A percentile compares a stretch with the other conserved stretches of the same genome.
phyloP scores from a whole-genome alignment of 2,888 invertebrate species.

The Oligia latruncula region DNA sequence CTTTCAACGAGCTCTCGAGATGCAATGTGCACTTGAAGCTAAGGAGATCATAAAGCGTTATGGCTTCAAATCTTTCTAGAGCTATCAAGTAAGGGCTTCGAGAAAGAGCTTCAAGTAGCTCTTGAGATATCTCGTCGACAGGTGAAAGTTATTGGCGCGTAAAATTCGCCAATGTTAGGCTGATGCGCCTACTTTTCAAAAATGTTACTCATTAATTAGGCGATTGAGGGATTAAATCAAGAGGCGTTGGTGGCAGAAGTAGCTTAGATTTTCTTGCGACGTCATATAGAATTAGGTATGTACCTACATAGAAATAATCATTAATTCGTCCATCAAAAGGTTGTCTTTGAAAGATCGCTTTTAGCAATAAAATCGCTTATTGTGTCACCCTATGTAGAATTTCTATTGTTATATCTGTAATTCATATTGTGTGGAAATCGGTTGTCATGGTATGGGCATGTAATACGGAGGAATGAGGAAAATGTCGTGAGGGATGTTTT shows the following conservation, averaged over 20 bases:
- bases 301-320: not conserved
- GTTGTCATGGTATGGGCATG: not conserved
- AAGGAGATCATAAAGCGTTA: slow-evolving; percentile 47
- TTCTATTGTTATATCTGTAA: not conserved
- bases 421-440: not conserved
- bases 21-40: slow-evolving; percentile 38
- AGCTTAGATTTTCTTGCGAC: not conserved
- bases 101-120: slow-evolving; percentile 35
- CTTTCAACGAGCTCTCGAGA: slow-evolving; percentile 30
- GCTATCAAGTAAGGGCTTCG: slow-evolving; percentile 35
- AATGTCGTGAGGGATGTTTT: no score
- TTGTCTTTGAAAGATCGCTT: not conserved
- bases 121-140: slow-evolving; percentile 31
- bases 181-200: slow-evolving; percentile 38
- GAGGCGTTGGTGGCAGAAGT: not conserved
- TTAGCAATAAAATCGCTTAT: not conserved
- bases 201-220: not conserved
- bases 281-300: not conserved
- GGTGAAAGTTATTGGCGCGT: slow-evolving; percentile 35
- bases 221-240: not conserved
- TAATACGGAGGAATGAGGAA: not conserved
- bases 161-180: slow-evolving; percentile 26
- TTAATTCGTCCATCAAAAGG: not conserved
- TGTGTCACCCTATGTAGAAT: not conserved
- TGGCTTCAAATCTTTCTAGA: slow-evolving; percentile 29